Percentiles rank a stretch among this genome's conserved stretches.
These are phyloP conservation scores for Mythimna impura DNA, from an alignment of 2,888 invertebrate genomes.

Conservation along the genomic window DNA sequence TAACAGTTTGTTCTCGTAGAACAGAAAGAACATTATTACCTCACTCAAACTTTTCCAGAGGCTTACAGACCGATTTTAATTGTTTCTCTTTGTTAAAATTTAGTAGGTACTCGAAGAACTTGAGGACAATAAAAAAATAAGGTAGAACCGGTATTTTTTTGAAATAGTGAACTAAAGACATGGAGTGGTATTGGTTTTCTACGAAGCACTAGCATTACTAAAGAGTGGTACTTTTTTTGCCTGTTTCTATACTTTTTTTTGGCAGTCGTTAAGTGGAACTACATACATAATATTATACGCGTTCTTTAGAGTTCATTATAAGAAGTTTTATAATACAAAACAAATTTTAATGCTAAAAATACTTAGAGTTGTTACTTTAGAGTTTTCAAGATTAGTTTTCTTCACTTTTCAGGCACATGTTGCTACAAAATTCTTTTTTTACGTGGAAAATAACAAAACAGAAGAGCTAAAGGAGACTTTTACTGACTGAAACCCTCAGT, in stretches of 20 bases:
- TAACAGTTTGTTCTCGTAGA: constrained; percentile 12
- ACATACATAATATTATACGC: too few relatives aligned
- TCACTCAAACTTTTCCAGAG: constrained; percentile 8
- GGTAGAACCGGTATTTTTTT: constrained; percentile 34
- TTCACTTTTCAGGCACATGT: too few relatives aligned
- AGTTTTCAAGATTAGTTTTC: too few relatives aligned
- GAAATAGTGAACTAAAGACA: constrained; percentile 22
- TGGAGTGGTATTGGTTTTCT: constrained; percentile 32
- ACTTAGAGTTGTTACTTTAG: too few relatives aligned
- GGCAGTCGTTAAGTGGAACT: not conserved
- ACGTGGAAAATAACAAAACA: too few relatives aligned
- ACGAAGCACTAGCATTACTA: constrained; percentile 19
- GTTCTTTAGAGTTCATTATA: too few relatives aligned
- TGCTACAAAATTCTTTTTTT: too few relatives aligned
- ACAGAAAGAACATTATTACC: constrained; percentile 20
- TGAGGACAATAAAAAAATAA: constrained; percentile 29
- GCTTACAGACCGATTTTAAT: constrained; percentile 23
- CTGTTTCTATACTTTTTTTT: not conserved
- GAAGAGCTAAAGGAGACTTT: too few relatives aligned
- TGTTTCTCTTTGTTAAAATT: constrained; percentile 48
- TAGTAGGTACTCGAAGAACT: constrained; percentile 26
- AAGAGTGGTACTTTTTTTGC: constrained; percentile 4
- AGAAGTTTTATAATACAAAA: too few relatives aligned
- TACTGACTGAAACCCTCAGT: too few relatives aligned
- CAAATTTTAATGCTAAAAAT: too few relatives aligned